These are phyloP conservation scores for Onychomys arenicola DNA, from an alignment of 2,797 vertebrate species.

Conservation along the genomic window DNA sequence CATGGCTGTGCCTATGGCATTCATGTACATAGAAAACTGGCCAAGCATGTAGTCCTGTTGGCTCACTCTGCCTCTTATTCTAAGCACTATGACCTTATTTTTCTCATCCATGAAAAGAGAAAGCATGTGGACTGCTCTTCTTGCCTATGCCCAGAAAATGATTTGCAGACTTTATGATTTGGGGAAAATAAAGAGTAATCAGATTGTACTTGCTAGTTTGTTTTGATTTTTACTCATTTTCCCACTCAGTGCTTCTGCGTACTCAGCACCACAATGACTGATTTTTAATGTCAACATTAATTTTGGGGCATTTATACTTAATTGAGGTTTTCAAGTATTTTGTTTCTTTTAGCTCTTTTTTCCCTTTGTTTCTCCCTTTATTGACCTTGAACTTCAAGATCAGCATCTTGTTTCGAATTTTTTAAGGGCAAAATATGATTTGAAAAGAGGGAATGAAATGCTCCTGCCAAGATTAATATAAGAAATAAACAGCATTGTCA, in stretches of 20 bases:
- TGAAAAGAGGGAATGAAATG: not conserved
- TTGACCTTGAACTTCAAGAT: slow-evolving; percentile 51
- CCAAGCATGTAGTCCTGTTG: rapidly evolving
- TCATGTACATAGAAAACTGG: not conserved
- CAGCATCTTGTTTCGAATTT: not conserved
- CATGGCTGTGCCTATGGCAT: not conserved
- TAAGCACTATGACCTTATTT: not conserved
- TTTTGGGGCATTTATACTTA: not conserved
- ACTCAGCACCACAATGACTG: not conserved
- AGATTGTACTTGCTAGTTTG: not conserved
- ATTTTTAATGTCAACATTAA: not conserved
- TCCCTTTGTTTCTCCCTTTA: not conserved
- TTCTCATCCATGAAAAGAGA: not conserved
- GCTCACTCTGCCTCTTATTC: not conserved
- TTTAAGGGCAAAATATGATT: slow-evolving; percentile 41
- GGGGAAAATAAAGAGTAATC: not conserved
- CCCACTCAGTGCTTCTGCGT: not conserved
- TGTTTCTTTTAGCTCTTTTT: not conserved
- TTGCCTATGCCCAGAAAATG: not conserved
- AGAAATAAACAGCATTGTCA: slow-evolving; percentile 73
- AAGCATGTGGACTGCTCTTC: not conserved
- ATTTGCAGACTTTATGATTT: slow-evolving; percentile 30
- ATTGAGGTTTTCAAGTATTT: not conserved
- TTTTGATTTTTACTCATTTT: slow-evolving; percentile 44
- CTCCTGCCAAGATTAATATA: slow-evolving; percentile 53